phyloP scores from a whole-genome alignment of 2,888 invertebrate species.

The Drosophila merina region DNA sequence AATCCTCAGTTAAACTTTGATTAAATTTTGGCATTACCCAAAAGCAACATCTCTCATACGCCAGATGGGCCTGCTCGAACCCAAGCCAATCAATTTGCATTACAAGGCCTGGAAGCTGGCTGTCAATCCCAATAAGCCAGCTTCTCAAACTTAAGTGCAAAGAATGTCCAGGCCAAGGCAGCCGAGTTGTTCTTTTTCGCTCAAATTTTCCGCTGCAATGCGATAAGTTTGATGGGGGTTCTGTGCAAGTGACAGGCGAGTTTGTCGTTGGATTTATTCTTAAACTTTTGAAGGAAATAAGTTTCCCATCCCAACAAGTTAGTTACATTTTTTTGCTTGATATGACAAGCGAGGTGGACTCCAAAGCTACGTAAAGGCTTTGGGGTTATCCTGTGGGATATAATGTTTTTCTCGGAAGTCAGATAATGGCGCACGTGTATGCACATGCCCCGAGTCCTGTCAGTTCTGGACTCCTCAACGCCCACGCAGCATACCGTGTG shows the following conservation, averaged over 20 bases:
- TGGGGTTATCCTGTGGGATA: neutral
- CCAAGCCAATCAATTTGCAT: constrained; percentile 60
- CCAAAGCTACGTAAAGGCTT: too few species aligned
- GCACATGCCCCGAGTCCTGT: constrained; percentile 25
- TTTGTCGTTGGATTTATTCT: constrained; percentile 5
- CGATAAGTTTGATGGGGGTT: constrained; percentile 31
- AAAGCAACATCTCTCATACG: constrained; percentile 14
- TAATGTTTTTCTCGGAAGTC: neutral
- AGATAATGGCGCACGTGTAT: constrained; percentile 12
- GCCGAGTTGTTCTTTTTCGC: neutral
- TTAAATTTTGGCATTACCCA: constrained; percentile 13
- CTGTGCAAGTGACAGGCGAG: constrained; percentile 26
- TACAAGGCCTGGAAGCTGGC: constrained; percentile 17
- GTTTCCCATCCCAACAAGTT: constrained; percentile 5
- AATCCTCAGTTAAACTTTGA: constrained; percentile 27
- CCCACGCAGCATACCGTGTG: constrained; percentile 25
- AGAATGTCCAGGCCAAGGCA: constrained; percentile 22
- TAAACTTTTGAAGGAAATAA: constrained; percentile 20
- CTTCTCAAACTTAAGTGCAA: constrained; percentile 32
- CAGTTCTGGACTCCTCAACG: neutral
- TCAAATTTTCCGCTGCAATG: constrained; percentile 25
- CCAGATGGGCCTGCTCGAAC: constrained; percentile 19
- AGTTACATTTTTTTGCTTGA: neutral
- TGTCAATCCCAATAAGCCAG: constrained; percentile 64
- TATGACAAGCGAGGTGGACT: too few species aligned